A percentile compares a stretch with the other conserved stretches of the same genome.
Conservation (phyloP, 2,113 vertebrate species). For the Xiphophorus maculatus region DNA sequence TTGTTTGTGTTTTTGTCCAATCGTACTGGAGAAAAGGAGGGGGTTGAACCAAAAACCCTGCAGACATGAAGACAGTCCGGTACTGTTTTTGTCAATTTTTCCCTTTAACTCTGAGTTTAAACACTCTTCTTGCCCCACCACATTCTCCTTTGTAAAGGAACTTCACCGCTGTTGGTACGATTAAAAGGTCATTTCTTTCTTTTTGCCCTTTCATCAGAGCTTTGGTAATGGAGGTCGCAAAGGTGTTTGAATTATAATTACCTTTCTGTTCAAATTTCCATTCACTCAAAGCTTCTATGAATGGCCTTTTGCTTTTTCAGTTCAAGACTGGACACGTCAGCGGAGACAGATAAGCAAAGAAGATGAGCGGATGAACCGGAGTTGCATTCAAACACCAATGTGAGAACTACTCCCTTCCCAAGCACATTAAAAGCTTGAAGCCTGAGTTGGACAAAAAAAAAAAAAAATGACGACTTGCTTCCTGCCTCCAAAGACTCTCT, state of each 20-base stretch:
- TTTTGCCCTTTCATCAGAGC: constrained; percentile 24
- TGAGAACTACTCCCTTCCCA: constrained; percentile 42
- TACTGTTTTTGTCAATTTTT: constrained; percentile 72
- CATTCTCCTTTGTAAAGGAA: constrained; percentile 56
- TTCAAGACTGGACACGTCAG: constrained; percentile 45
- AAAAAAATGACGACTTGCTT: constrained; percentile 41
- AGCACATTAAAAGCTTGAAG: constrained; percentile 43
- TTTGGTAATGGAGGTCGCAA: not conserved
- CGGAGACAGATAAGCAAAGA: constrained; percentile 26
- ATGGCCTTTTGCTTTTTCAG: constrained; percentile 30
- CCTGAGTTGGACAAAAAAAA: constrained; percentile 23
- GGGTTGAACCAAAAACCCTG: constrained; percentile 39
- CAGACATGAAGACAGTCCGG: constrained; percentile 82
- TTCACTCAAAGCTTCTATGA: constrained; percentile 42
- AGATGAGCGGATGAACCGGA: constrained; percentile 45
- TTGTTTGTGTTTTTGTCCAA: constrained; percentile 48
- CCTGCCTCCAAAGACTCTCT: constrained; percentile 69
- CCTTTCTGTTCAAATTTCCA: constrained; percentile 28
- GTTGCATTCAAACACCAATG: constrained; percentile 39
- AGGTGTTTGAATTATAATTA: constrained; percentile 38
- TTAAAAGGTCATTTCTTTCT: constrained; percentile 24
- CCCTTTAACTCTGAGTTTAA: constrained; percentile 42
- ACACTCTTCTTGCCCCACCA: constrained; percentile 47
- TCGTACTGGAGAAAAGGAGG: constrained; percentile 71
- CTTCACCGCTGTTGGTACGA: constrained; percentile 78